Conservation (phyloP, 1,140 invertebrate species). For the Ostrea edulis region DNA sequence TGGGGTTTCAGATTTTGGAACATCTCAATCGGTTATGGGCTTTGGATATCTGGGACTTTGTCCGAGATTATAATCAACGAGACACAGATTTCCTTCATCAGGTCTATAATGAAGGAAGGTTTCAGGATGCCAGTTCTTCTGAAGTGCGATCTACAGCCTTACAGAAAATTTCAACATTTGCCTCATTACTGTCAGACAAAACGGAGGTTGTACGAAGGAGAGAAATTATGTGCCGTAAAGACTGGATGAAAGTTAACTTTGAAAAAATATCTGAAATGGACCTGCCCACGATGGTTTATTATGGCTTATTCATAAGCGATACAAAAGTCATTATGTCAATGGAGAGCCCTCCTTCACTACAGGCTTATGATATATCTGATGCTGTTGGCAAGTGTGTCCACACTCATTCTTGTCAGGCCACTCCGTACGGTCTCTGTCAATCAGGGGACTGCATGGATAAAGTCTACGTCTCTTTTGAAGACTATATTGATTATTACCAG, state of each 20-base stretch:
- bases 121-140: background rate
- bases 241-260: conserved; percentile 6
- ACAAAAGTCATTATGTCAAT: background rate
- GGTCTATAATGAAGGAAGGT: background rate
- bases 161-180: background rate
- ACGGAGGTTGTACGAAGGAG: background rate
- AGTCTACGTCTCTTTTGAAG: background rate
- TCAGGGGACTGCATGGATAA: background rate
- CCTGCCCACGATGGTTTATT: background rate
- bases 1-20: background rate
- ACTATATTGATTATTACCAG: background rate
- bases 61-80: background rate
- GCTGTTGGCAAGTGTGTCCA: background rate
- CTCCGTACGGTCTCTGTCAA: background rate
- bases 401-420: background rate
- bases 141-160: background rate
- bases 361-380: background rate
- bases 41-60: background rate
- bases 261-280: background rate
- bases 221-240: background rate
- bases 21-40: background rate
- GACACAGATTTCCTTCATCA: background rate
- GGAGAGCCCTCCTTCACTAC: background rate
- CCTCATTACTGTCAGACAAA: background rate
- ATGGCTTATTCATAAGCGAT: background rate